phyloP scores from a whole-genome alignment of 2,888 invertebrate species.

The Perdita meconis region DNA sequence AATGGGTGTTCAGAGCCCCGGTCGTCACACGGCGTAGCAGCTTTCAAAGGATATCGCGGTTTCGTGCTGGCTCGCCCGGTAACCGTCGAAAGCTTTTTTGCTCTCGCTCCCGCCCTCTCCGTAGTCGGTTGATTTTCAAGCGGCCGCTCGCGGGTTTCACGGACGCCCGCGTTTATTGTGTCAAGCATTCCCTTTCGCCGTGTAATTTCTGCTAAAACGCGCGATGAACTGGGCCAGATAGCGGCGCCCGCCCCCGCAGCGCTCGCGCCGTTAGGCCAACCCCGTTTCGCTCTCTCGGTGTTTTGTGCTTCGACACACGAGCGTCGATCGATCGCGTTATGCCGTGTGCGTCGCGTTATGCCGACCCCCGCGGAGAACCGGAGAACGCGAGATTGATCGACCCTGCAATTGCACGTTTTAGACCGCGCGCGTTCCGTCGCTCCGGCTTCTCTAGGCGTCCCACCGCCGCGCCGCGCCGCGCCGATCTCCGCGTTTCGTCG shows the following conservation, averaged over 20 bases:
- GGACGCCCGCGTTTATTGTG: slow-evolving; percentile 28
- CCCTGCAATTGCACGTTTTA: slow-evolving; percentile 32
- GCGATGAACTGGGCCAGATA: slow-evolving; percentile 30
- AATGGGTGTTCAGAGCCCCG: slow-evolving; percentile 16
- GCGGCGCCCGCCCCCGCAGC: not conserved
- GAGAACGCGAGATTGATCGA: slow-evolving; percentile 33
- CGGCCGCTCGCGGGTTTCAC: slow-evolving; percentile 21
- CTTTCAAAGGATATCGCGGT: slow-evolving; percentile 34
- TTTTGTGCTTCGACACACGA: slow-evolving; percentile 14
- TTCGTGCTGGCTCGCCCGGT: slow-evolving; percentile 4
- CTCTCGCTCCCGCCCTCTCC: not conserved
- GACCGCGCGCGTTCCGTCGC: too few relatives aligned
- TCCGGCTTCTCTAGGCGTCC: slow-evolving; percentile 40
- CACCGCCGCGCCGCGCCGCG: too few relatives aligned
- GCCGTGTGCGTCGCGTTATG: slow-evolving; percentile 35
- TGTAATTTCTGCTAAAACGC: slow-evolving; percentile 39
- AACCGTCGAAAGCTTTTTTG: slow-evolving; percentile 16
- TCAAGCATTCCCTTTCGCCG: slow-evolving; percentile 22
- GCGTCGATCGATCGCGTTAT: slow-evolving; percentile 44
- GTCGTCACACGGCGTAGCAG: slow-evolving; percentile 6
- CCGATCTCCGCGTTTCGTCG: too few relatives aligned
- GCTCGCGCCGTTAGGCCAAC: too few relatives aligned
- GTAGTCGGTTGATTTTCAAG: slow-evolving; percentile 9
- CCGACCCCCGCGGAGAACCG: slow-evolving; percentile 19
- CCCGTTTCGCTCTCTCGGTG: slow-evolving; percentile 2